phyloP scores from a whole-genome alignment of 2,113 vertebrate species.

The Phalacrocorax carbo region DNA sequence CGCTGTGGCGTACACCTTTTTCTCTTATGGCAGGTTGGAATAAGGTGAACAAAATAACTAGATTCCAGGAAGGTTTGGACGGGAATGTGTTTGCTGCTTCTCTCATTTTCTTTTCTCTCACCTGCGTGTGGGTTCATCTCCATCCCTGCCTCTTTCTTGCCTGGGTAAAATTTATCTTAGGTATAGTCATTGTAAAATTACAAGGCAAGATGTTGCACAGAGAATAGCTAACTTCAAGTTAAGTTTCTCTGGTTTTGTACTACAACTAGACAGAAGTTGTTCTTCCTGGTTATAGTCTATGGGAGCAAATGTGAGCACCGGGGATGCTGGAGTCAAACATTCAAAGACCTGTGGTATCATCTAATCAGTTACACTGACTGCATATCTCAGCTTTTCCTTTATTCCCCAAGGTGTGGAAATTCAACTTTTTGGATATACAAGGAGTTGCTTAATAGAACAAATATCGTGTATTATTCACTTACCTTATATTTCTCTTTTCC shows the following conservation, averaged over 20 bases:
- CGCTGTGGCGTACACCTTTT: background rate
- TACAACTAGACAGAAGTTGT: background rate
- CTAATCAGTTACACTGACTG: background rate
- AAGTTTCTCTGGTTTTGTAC: background rate
- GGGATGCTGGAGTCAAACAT: background rate
- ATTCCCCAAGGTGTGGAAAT: background rate
- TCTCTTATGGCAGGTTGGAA: background rate
- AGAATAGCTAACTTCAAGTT: background rate
- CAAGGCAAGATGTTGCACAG: background rate
- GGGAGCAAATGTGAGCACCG: background rate
- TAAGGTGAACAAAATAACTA: background rate
- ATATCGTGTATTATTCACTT: background rate
- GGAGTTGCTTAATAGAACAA: background rate
- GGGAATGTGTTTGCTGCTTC: background rate
- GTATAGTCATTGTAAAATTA: background rate
- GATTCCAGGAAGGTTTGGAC: background rate
- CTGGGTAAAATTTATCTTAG: background rate
- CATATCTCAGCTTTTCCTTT: background rate
- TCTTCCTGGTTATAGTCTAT: background rate
- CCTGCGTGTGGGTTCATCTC: background rate
- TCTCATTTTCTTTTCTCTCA: background rate
- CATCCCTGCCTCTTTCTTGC: background rate
- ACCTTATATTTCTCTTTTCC: background rate
- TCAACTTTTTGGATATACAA: background rate
- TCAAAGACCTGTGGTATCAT: background rate